phyloP scores from a whole-genome alignment of 2,797 vertebrate species.

The Oreochromis mossambicus region DNA sequence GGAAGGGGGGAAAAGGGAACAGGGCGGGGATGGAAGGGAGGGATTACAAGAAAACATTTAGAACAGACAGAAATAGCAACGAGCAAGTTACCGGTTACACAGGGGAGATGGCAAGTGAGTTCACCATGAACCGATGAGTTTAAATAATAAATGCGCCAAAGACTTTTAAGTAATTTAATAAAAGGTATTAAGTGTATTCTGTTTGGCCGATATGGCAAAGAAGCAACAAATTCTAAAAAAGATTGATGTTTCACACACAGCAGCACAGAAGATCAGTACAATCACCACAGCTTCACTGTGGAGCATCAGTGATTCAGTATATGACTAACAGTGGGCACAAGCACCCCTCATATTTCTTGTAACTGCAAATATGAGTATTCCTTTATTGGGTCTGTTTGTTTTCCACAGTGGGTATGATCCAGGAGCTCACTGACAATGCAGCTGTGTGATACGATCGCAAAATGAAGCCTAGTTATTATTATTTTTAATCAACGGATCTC shows the following conservation, averaged over 20 bases:
- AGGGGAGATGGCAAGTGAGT: not conserved
- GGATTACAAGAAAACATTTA: not conserved
- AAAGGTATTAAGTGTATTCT: not conserved
- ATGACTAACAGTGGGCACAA: not conserved
- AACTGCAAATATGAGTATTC: not conserved
- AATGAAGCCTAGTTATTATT: not conserved
- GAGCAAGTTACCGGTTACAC: not conserved
- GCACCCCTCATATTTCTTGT: not conserved
- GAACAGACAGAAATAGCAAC: not conserved
- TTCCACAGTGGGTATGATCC: not conserved
- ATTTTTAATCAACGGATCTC: not conserved
- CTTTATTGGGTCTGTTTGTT: not conserved
- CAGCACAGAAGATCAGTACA: not conserved
- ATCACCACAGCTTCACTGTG: not conserved
- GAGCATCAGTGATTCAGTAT: not conserved
- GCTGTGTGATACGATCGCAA: not conserved
- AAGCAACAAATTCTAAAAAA: not conserved
- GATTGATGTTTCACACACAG: not conserved
- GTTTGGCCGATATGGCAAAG: not conserved
- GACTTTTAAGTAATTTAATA: not conserved
- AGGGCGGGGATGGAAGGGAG: not conserved
- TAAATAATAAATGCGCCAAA: not conserved
- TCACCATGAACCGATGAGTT: not conserved
- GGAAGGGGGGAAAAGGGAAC: not conserved
- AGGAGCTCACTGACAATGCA: not conserved